Base-by-base conservation (phyloP, 2,113 vertebrate species). In the Cygnus atratus region DNA sequence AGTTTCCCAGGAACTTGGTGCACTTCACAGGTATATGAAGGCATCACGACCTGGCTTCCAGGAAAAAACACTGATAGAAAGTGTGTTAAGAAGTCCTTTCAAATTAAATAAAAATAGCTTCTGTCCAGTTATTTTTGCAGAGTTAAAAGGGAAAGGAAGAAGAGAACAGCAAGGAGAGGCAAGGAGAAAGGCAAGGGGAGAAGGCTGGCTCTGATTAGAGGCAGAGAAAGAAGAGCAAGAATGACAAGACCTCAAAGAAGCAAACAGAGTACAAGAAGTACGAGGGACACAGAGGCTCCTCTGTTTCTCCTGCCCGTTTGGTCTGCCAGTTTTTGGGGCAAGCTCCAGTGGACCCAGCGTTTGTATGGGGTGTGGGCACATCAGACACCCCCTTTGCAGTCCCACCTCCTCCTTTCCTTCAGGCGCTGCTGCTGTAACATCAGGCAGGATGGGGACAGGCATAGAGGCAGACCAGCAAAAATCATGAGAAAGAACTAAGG, bases 391-490 rank as follows among this genome's bases (percentile, higher is more conserved):
- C 21, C 1, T 0, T 9, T 90, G 73, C 63, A 39, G 16, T 58
- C 24, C 20, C 48, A 28, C 2, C 13, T 90, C 5, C 35, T 80
- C 24, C 48, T 78, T 55, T 46, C 11, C 29, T 89, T 33, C 63
- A 71, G 39, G 6, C 33, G 46, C 44, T 75, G 58, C 29, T 65
- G 66, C 58, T 35, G 19, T 50, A 24, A 43, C 2, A 9, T 57
- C 52, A 46, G 22, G 37, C 3, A 5, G 63, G n/a, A 65, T 21
- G 20, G 52, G 28, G 35, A 65, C 0, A 0, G 29, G 6, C 12
- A 7, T 6, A 63, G 71, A 62, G 39, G 21, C 18, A 92, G 41
- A 66, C 9, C 44, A 61, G 18, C 10, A 89, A 82, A 91, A 70
- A 44, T 4, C 8, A 0, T 55, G 48, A 88, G 57, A 57, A 85